phyloP scores from a whole-genome alignment of 2,113 vertebrate species.

The Brachyistius frenatus region DNA sequence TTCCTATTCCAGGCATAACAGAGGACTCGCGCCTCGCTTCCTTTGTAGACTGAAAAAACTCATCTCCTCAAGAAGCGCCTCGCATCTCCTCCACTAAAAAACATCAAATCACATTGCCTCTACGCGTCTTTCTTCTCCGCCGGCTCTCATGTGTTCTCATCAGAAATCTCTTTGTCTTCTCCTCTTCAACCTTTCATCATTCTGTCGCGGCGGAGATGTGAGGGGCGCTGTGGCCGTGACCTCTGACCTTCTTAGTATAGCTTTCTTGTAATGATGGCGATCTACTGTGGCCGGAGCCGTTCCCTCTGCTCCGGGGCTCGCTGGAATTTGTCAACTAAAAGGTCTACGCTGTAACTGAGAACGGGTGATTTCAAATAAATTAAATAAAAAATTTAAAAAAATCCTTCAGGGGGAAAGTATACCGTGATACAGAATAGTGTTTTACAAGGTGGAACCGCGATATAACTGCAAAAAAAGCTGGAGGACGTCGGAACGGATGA shows the following conservation, averaged over 20 bases:
- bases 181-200: conserved; percentile 15
- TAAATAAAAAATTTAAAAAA: background rate
- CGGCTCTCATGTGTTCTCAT: conserved; percentile 22
- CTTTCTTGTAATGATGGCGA: conserved; percentile 38
- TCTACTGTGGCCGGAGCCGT: conserved; percentile 8
- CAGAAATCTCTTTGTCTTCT: background rate
- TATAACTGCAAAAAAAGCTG: conserved; percentile 1
- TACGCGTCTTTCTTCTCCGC: background rate
- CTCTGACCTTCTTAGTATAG: conserved; percentile 41
- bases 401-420: background rate
- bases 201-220: background rate
- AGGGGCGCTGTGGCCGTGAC: conserved; percentile 4
- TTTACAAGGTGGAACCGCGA: conserved; percentile 8
- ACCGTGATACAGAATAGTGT: background rate
- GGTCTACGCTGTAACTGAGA: conserved; percentile 40
- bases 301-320: background rate
- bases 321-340: conserved; percentile 25
- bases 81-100: background rate
- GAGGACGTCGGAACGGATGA: too few species aligned
- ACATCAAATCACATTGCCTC: conserved; percentile 1
- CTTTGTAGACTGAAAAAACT: conserved; percentile 19
- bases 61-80: conserved; percentile 15
- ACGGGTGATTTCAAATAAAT: background rate
- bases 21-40: background rate
- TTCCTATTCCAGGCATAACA: conserved; percentile 15